A percentile compares a stretch with the other conserved stretches of the same genome.
Evolutionary conservation across 2,888 invertebrate genomes (phyloP).

Genomic region (Panzeria rudis): DNA sequence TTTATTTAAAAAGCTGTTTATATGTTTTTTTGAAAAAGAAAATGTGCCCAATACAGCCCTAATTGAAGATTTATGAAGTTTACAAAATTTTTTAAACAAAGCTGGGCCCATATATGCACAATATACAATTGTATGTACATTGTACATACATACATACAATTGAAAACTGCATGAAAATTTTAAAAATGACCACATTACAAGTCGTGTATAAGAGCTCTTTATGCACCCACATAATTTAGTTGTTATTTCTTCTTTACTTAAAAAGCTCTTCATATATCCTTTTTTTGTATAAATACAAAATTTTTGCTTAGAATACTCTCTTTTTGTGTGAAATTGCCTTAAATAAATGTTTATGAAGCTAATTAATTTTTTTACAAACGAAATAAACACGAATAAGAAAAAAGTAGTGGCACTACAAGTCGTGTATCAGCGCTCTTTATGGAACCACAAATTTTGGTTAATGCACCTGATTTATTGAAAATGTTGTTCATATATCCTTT

Average conservation of each 20-base stretch:
- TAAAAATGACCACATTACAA: not conserved
- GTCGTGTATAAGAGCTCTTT: not conserved
- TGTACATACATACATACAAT: not conserved
- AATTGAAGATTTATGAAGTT: too few species aligned
- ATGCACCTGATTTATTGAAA: not conserved
- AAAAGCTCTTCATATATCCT: not conserved
- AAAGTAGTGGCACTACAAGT: not conserved
- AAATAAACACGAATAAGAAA: not conserved
- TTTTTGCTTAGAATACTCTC: too few species aligned
- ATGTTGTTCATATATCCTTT: constrained; percentile 10
- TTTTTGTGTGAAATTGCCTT: too few species aligned
- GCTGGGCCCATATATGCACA: not conserved
- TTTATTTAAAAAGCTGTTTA: too few species aligned
- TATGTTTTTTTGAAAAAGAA: too few species aligned
- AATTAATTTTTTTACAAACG: not conserved
- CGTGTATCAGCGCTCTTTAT: too few species aligned
- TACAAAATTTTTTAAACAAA: too few species aligned
- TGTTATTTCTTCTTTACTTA: not conserved
- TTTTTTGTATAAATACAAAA: not conserved
- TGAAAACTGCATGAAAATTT: not conserved
- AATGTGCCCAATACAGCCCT: too few species aligned
- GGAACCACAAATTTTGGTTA: not conserved
- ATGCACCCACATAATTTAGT: not conserved
- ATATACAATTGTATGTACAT: not conserved
- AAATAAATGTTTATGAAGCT: too few species aligned